phyloP scores from a whole-genome alignment of 2,797 vertebrate species.

The Micromesistius poutassou region DNA sequence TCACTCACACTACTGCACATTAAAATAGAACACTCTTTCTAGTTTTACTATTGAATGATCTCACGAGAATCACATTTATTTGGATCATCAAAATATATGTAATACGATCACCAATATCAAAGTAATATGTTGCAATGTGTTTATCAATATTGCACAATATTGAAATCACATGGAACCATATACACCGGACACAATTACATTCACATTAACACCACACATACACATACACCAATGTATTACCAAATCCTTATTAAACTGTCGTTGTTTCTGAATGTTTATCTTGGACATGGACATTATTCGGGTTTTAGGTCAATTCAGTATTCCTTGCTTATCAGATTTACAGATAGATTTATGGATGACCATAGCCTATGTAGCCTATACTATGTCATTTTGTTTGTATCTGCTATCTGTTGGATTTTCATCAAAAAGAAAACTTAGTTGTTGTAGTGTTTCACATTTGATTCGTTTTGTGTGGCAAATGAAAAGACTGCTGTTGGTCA shows the following conservation, averaged over 20 bases:
- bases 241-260: background rate
- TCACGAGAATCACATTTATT: background rate
- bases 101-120: background rate
- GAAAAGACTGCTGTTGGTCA: conserved; percentile 76
- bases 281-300: background rate
- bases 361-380: no score
- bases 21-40: background rate
- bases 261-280: background rate
- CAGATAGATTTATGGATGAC: background rate
- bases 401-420: conserved; percentile 16
- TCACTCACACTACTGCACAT: no score
- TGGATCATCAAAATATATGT: background rate
- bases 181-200: background rate
- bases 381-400: conserved; percentile 25
- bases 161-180: background rate
- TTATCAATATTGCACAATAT: background rate
- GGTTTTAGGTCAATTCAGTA: background rate
- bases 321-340: background rate
- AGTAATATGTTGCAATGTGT: background rate
- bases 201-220: background rate
- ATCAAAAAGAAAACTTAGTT: conserved; percentile 21
- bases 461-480: conserved; percentile 73
- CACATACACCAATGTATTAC: background rate
- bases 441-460: conserved; percentile 65
- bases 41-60: background rate